Base-by-base conservation (phyloP, 2,113 vertebrate species). In the Heterochromis multidens region DNA sequence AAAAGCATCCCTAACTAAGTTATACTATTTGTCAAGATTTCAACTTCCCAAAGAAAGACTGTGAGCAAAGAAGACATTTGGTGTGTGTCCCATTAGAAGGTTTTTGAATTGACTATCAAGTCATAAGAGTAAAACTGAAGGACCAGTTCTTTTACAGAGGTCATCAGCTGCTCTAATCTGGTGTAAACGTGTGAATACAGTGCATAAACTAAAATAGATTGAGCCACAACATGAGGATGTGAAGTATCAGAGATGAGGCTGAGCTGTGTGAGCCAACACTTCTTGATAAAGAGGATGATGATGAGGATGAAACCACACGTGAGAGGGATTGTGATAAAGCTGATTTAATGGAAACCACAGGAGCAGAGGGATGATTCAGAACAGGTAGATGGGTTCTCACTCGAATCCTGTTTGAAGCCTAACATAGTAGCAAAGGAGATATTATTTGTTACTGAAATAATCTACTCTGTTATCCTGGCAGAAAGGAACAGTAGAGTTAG, bases 161-260 rank as follows among this genome's bases (percentile, higher is more conserved):
- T 7, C 83, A 92, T 58, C 82, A 80, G 35, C 79, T 87, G 16
- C 80, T 91, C 19, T 84, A 43, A 65, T 77, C 3, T 87, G 91
- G 74, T 59, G 76, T 29, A 90, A 91, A 72, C 80, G 86, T 2
- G 19, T 90, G 5, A 61, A 37, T 10, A 86, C 83, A 7, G 37
- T 88, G 62, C 4, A 52, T 14, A 80, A 79, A 19, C 60, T 87
- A 2, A 88, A 70, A 80, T 31, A 56, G 4, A 80, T 90, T 25
- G 84, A 93, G 35, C 62, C 80, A 77, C 62, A 65, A 40, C 33
- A 65, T 4, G 7, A 65, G n/a, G 3, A 40, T 23, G 62, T 37
- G 33, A 65, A 65, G 7, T 3, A 65, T 21, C 56, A 84, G 33
- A 80, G 80, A 59, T n/a, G 84, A 63, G 16, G 31, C 67, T 40